A percentile compares a stretch with the other conserved stretches of the same genome.
These are phyloP conservation scores for Gonioctena quinquepunctata DNA, from an alignment of 1,140 invertebrate species.

Conservation along the genomic window DNA sequence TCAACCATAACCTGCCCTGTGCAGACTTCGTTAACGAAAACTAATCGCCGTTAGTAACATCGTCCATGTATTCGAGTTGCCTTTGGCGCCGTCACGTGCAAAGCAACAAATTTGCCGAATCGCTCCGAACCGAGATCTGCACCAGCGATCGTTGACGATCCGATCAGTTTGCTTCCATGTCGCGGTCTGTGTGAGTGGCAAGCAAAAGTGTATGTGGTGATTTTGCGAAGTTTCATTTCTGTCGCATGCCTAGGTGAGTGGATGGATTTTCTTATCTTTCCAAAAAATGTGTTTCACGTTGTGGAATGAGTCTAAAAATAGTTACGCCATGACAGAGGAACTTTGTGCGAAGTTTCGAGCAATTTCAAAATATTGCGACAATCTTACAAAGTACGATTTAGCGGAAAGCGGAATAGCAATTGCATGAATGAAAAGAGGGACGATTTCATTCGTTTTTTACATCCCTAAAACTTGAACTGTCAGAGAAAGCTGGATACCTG, in stretches of 20 bases:
- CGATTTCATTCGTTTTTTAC: too few relatives aligned
- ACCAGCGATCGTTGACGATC: slow-evolving; percentile 12
- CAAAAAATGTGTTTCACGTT: not conserved
- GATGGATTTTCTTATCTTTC: too few relatives aligned
- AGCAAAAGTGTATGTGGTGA: slow-evolving; percentile 12
- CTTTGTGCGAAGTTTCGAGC: too few relatives aligned
- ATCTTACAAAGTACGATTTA: too few relatives aligned
- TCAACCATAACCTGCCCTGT: not conserved
- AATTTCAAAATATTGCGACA: too few relatives aligned
- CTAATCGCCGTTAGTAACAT: not conserved
- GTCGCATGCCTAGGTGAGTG: slow-evolving; percentile 30
- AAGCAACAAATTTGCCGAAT: slow-evolving; percentile 18
- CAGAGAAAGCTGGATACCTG: too few relatives aligned
- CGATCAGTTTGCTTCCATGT: slow-evolving; percentile 11
- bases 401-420: too few relatives aligned
- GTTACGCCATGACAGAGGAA: too few relatives aligned
- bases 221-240: slow-evolving; percentile 25
- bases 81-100: slow-evolving; percentile 5
- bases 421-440: too few relatives aligned
- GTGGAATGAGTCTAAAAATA: too few relatives aligned
- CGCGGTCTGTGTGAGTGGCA: slow-evolving; percentile 1
- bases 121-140: slow-evolving; percentile 8
- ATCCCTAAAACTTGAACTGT: too few relatives aligned
- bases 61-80: not conserved
- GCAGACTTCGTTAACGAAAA: not conserved